Base-by-base conservation (phyloP, 2,888 invertebrate genomes). In the Leucophora obtusa region DNA sequence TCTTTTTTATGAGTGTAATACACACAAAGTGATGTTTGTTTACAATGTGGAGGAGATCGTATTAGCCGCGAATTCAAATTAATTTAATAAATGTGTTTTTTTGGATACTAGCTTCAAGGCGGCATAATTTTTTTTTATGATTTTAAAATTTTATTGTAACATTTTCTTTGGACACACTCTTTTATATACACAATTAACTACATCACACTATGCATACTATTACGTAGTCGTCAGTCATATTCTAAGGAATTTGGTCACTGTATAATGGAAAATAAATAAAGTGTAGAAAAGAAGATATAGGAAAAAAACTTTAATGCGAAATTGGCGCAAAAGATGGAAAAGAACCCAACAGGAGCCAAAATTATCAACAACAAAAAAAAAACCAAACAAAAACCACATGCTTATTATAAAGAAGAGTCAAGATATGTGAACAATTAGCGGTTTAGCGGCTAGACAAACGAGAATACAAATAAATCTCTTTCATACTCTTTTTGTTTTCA, bases 201-300 rank as follows among this genome's bases (percentile, higher is more conserved):
- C 58, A 74, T 35, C 54, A 63, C 17, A 60, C 33, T 54, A 53
- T 62, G 17, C 47, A 71, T 10, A 72, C 56, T 56, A 56, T 56
- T 28, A 63, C 69, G 58, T 76, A 70, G 38, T 15, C 65, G 58
- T 69, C 56, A 72, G 76, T 70, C 76, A 66, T 73, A 77, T 81
- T 81, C 65, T 56, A 15, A 77, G 68, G 77, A 81, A 81, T 81
- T 81, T 81, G 73, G 76, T 81, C 69, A 70, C 38, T 59, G 60
- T 53, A 28, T 53, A 72, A 70, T 53, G 69, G 53, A 54, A 73
- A 70, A 50, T 38, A 53, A 68, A 66, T 21, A 66, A 75, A 75
- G n/a, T 66, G 35, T 58, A 24, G 50, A 68, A 33, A 75, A 69
- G n/a, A 21, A 51, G 59, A 38, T 11, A 15, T 9, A 15, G 15